A percentile compares a stretch with the other conserved stretches of the same genome.
Conservation (phyloP, 2,888 invertebrate genomes). For the Cremastinae sp. region DNA sequence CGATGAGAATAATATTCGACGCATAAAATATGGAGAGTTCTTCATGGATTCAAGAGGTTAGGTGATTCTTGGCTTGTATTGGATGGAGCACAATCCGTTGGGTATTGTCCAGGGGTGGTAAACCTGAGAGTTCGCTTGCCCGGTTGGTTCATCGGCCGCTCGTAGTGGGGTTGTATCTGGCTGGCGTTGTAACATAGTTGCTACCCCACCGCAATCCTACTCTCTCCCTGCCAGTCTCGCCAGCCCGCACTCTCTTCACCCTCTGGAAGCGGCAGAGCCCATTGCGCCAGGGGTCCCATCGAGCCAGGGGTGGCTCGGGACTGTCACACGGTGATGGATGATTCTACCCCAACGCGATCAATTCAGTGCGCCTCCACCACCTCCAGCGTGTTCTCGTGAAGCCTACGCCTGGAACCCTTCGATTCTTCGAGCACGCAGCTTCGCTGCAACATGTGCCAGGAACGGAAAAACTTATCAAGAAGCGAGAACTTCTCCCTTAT, state of each 20-base stretch:
- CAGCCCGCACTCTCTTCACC: slow-evolving; percentile 37
- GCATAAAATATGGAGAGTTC: no score
- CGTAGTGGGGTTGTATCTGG: slow-evolving; percentile 47
- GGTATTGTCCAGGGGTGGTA: slow-evolving; percentile 69
- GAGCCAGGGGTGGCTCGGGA: slow-evolving; percentile 71
- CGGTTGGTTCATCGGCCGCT: slow-evolving; percentile 72
- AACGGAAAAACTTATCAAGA: neutral
- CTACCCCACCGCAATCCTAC: slow-evolving; percentile 59
- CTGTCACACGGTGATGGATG: slow-evolving; percentile 79
- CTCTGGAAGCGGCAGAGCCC: slow-evolving; percentile 56
- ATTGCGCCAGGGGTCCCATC: slow-evolving; percentile 71
- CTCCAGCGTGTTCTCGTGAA: slow-evolving; percentile 33
- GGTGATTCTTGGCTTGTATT: neutral
- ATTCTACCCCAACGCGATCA: slow-evolving; percentile 77
- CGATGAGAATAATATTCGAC: no score
- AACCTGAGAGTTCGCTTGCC: slow-evolving; percentile 62
- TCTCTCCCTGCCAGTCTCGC: slow-evolving; percentile 37
- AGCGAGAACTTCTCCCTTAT: neutral
- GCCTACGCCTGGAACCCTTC: no score
- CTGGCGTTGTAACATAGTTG: slow-evolving; percentile 45
- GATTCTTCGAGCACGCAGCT: no score
- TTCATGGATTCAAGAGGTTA: neutral
- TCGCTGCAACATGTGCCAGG: no score
- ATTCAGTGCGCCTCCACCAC: slow-evolving; percentile 62
- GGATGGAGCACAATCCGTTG: slow-evolving; percentile 70